These are phyloP conservation scores for Lucifuga dentata DNA, from an alignment of 2,113 vertebrate genomes.

Conservation along the genomic window DNA sequence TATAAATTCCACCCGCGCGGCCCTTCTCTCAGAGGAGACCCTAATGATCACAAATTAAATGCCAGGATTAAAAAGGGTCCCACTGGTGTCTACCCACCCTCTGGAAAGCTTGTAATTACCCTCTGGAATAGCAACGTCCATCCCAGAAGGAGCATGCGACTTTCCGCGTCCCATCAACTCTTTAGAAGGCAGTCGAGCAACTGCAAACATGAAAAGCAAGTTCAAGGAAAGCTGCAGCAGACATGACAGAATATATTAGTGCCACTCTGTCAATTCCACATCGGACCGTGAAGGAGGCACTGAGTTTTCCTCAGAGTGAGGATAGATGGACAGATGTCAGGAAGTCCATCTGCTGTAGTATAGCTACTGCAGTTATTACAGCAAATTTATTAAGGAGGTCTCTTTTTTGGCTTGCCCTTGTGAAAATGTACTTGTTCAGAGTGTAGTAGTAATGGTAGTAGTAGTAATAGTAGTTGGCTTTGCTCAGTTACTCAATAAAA, in stretches of 20 bases:
- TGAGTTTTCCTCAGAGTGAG: too few relatives aligned
- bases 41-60: conserved; percentile 74
- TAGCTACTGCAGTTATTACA: too few relatives aligned
- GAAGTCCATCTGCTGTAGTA: too few relatives aligned
- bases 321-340: too few relatives aligned
- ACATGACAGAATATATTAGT: background rate
- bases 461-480: background rate
- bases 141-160: conserved; percentile 45
- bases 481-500: background rate
- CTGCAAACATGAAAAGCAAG: conserved; percentile 39
- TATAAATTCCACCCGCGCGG: conserved; percentile 71
- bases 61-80: conserved; percentile 63
- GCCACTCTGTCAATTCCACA: too few relatives aligned
- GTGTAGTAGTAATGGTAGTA: too few relatives aligned
- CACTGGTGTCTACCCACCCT: conserved; percentile 59
- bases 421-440: background rate
- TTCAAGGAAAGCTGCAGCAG: conserved; percentile 12
- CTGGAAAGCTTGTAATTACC: conserved; percentile 73
- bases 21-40: conserved; percentile 66
- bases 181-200: conserved; percentile 13
- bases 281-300: too few relatives aligned
- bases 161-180: conserved; percentile 52
- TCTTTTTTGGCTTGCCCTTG: too few relatives aligned
- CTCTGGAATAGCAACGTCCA: conserved; percentile 49
- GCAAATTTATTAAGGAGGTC: too few relatives aligned